Conservation (phyloP, 1,140 invertebrate genomes). For the Meloidogyne chitwoodi region DNA sequence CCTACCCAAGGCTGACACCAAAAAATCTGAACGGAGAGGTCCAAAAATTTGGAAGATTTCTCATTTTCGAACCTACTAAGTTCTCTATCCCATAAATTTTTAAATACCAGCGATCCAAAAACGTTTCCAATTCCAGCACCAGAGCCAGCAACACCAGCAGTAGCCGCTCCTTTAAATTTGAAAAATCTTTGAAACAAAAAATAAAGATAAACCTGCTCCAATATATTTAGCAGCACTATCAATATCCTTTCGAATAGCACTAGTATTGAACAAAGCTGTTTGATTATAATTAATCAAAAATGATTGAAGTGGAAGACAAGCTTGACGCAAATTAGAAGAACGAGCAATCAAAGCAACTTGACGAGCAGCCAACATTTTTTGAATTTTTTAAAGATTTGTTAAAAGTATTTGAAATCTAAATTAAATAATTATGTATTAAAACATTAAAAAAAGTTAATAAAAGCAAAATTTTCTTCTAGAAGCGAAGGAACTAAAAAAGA, state of each 20-base stretch:
- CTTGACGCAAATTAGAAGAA: not conserved
- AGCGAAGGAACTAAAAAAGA: too few species aligned
- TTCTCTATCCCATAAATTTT: not conserved
- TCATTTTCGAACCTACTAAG: not conserved
- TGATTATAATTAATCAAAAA: not conserved
- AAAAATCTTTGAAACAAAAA: not conserved
- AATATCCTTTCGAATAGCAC: constrained; percentile 82
- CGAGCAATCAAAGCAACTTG: not conserved
- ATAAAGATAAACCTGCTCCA: constrained; percentile 72
- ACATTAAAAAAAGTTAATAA: not conserved
- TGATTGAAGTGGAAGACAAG: not conserved
- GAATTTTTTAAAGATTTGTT: not conserved
- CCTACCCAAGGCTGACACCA: too few species aligned
- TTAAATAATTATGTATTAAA: not conserved
- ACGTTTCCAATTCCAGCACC: constrained; percentile 74
- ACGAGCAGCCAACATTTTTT: not conserved
- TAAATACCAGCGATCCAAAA: constrained; percentile 78
- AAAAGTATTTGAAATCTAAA: not conserved
- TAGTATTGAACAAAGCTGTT: not conserved
- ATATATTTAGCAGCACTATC: constrained; percentile 99
- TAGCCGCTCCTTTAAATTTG: constrained; percentile 73
- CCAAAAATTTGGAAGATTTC: too few species aligned
- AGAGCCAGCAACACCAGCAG: constrained; percentile 97
- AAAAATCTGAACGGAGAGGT: too few species aligned
- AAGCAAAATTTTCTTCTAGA: not conserved